These are phyloP conservation scores for Dipodomys merriami DNA, from an alignment of 2,113 vertebrate species.

Conservation along the genomic window DNA sequence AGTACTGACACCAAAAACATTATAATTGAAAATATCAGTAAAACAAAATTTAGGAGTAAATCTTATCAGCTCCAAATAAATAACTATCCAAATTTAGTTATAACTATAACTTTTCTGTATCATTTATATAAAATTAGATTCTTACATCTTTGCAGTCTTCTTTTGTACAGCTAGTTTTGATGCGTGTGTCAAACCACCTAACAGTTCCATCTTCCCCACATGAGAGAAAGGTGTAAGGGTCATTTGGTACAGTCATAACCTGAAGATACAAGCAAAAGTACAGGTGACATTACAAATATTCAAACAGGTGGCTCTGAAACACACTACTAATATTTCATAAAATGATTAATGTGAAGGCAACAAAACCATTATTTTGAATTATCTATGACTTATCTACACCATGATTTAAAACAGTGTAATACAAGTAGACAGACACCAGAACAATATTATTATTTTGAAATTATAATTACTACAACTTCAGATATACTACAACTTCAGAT, in stretches of 20 bases:
- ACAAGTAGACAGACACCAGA: neutral
- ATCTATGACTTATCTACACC: neutral
- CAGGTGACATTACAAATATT: neutral
- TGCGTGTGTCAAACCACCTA: constrained; percentile 98
- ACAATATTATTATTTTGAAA: neutral
- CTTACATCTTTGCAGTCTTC: constrained; percentile 99
- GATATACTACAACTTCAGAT: neutral
- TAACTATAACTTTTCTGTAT: constrained; percentile 17
- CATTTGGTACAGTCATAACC: constrained; percentile 99
- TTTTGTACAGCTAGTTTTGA: constrained; percentile 98
- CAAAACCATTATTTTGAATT: constrained; percentile 6
- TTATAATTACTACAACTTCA: constrained; percentile 9
- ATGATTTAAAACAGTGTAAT: neutral
- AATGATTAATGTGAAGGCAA: neutral
- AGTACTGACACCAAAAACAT: too few relatives aligned
- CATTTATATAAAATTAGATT: constrained; percentile 59
- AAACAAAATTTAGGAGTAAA: constrained; percentile 33
- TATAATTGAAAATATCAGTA: constrained; percentile 15
- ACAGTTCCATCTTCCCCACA: constrained; percentile 99
- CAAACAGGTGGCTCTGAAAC: constrained; percentile 13
- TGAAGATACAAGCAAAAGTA: constrained; percentile 75
- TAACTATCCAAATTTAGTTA: constrained; percentile 16
- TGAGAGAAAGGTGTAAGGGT: constrained; percentile 98
- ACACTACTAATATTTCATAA: neutral
- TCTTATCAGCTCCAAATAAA: neutral